Percentiles rank a stretch among this genome's conserved stretches.
These are phyloP conservation scores for Bombyx mandarina DNA, from an alignment of 1,140 invertebrate genomes.

Conservation along the genomic window DNA sequence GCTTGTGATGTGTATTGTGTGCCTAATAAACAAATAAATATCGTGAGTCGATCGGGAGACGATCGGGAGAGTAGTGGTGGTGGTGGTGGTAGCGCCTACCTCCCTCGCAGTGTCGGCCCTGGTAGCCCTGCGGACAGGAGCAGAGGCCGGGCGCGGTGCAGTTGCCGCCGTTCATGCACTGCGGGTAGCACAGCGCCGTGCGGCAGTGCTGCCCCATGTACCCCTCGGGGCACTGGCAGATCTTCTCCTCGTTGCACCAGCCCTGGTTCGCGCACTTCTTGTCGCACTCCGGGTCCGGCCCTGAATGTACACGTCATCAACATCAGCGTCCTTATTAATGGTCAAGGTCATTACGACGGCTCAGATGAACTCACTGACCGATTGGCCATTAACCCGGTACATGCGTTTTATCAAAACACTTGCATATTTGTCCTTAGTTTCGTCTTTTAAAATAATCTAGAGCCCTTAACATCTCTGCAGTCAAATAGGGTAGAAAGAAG, in stretches of 20 bases:
- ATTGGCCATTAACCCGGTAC: too few relatives aligned
- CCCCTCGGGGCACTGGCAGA: slow-evolving; percentile 89
- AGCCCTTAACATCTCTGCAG: too few relatives aligned
- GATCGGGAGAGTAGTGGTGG: background rate
- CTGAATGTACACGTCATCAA: slow-evolving; percentile 51
- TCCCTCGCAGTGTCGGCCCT: slow-evolving; percentile 93
- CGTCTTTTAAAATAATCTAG: too few relatives aligned
- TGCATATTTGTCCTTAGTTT: too few relatives aligned
- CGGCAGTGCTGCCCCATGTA: slow-evolving; percentile 91
- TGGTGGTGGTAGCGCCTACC: slow-evolving; percentile 68
- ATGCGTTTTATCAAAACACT: too few relatives aligned
- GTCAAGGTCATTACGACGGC: too few relatives aligned
- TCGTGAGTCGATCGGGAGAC: too few relatives aligned
- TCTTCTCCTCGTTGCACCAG: slow-evolving; percentile 84
- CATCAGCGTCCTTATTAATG: too few relatives aligned
- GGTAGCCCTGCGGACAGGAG: slow-evolving; percentile 88
- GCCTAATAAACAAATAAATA: too few relatives aligned
- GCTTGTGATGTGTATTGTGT: too few relatives aligned
- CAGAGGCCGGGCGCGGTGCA: slow-evolving; percentile 91
- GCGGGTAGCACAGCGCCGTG: slow-evolving; percentile 91
- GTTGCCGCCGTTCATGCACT: slow-evolving; percentile 92
- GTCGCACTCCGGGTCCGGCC: slow-evolving; percentile 89
- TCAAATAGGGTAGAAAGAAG: too few relatives aligned
- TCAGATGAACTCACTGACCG: too few relatives aligned
- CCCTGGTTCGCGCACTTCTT: slow-evolving; percentile 88